Base-by-base conservation (phyloP, 2,888 invertebrate species). In the Diadegma fenestrale region DNA sequence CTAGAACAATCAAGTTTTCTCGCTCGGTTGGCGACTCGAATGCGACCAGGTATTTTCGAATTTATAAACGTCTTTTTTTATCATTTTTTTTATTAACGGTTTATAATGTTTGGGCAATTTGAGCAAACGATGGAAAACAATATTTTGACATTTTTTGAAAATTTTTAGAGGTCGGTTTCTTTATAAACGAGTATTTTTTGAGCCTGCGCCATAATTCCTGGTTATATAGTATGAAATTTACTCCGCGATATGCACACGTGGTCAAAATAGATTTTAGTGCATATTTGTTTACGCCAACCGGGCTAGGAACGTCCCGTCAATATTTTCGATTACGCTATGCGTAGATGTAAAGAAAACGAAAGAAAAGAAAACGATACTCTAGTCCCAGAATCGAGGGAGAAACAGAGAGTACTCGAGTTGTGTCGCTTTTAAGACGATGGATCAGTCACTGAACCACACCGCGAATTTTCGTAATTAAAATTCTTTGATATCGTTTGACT, bases 241-340 rank as follows among this genome's bases (percentile, higher is more conserved):
- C 5, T 58, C 58, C 14, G 14, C 7, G n/a, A n/a, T 19, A 14
- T 26, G 19, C 2, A 2, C 2, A 51, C 48, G n/a, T 7, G 5
- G n/a, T 5, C 1, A 12, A 58, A 5, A 26, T 26, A 30, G 19
- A 0, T 10, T 30, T 26, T 4, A 45, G n/a, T 8, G 12, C 1
- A 19, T 26, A 17, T 45, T 45, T 26, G 45, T 26, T n/a, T 1
- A 43, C 2, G 68, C 45, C 45, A 45, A 26, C 26, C 17, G 30
- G 3, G 26, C 6, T 8, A 45, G 22, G 45, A 66, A 64, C 14
- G 4, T 54, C 22, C 10, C 10, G 48, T 30, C n/a, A 58, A 76
- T 43, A 80, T 84, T 80, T 37, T 58, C 45, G 22, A 69, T 77
- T 80, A 72, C 76, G 77, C 77, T 78, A 37, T 66, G 66, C 58